Conservation (phyloP, 92 coral and sea anemone genomes). For the Porites evermanni region DNA sequence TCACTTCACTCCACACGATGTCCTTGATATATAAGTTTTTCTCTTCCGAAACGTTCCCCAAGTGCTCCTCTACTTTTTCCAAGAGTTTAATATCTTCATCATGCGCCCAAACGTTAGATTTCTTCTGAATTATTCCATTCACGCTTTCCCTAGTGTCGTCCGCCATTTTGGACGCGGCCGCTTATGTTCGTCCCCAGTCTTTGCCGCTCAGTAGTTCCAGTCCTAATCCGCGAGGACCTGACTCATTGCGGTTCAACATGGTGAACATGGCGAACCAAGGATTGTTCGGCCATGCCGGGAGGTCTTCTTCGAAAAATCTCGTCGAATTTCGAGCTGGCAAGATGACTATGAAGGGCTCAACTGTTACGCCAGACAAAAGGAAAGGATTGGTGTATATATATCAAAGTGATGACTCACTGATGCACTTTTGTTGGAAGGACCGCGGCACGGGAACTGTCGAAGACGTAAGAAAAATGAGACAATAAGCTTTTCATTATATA, state of each 20-base stretch:
- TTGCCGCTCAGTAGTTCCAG: not conserved
- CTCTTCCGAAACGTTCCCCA: not conserved
- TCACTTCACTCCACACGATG: conserved; percentile 54
- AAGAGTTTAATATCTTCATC: conserved; percentile 47
- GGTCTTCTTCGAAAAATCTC: conserved; percentile 90
- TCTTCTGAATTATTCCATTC: not conserved
- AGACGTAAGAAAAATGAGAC: conserved; percentile 74
- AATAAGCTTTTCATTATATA: not conserved
- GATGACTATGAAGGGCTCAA: conserved; percentile 89
- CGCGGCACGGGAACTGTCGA: conserved; percentile 89
- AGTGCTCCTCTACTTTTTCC: conserved; percentile 48
- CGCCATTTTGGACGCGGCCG: conserved; percentile 47
- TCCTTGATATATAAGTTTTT: conserved; percentile 47
- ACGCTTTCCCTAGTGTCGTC: not conserved
- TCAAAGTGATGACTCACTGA: conserved; percentile 96
- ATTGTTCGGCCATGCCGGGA: conserved; percentile 81
- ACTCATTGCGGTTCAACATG: conserved; percentile 14
- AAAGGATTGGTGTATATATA: conserved; percentile 94
- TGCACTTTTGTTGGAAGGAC: conserved; percentile 99
- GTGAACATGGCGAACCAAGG: conserved; percentile 87
- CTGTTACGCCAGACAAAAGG: conserved; percentile 99
- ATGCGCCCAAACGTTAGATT: conserved; percentile 41
- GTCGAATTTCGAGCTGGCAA: conserved; percentile 99
- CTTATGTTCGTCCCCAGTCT: conserved; percentile 18
- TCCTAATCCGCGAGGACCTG: conserved; percentile 11